Evolutionary conservation across 92 coral and sea anemone species (phyloP).

Genomic region (Phenganax stokvisi): DNA sequence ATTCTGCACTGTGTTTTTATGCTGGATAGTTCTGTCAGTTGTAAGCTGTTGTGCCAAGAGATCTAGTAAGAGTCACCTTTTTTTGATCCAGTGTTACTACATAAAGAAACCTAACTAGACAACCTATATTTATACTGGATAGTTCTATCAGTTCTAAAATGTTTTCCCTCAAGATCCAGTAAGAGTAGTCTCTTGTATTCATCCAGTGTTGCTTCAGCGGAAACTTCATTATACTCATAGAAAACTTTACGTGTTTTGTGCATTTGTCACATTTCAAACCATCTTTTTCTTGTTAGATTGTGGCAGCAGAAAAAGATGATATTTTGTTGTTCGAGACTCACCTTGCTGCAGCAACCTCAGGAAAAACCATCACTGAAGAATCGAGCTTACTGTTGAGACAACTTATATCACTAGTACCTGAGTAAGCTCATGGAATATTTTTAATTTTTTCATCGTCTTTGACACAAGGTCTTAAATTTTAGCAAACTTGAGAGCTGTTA

Average conservation of each 20-base stretch:
- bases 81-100: too few relatives aligned
- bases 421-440: slow-evolving; percentile 46
- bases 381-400: slow-evolving; percentile 82
- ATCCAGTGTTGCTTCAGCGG: too few relatives aligned
- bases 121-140: too few relatives aligned
- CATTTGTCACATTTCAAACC: neutral
- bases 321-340: slow-evolving; percentile 88
- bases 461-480: neutral
- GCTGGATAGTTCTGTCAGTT: too few relatives aligned
- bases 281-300: slow-evolving; percentile 48
- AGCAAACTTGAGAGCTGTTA: neutral
- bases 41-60: too few relatives aligned
- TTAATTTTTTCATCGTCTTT: neutral
- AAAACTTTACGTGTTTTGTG: too few relatives aligned
- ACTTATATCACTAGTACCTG: slow-evolving; percentile 89
- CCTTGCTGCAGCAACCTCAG: slow-evolving; percentile 95
- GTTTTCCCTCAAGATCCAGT: too few relatives aligned
- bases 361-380: slow-evolving; percentile 80
- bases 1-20: neutral
- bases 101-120: too few relatives aligned
- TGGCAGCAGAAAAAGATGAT: slow-evolving; percentile 88
- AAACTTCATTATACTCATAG: too few relatives aligned
- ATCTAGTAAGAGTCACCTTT: too few relatives aligned
- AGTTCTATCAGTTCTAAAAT: too few relatives aligned
- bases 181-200: too few relatives aligned